phyloP scores from a whole-genome alignment of 2,113 vertebrate genomes.

The Castor canadensis region DNA sequence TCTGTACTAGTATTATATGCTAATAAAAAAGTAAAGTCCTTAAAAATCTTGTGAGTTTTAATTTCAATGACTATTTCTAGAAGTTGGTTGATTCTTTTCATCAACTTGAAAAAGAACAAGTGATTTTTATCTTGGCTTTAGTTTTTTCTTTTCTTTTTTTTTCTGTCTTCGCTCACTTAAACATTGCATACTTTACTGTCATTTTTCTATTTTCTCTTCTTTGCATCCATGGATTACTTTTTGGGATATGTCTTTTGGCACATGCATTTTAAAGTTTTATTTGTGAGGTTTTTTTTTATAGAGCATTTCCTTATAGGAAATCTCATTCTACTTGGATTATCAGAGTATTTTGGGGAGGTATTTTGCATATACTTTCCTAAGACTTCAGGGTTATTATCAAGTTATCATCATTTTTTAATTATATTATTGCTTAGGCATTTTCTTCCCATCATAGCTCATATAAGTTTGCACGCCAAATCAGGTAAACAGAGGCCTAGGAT shows the following conservation, averaged over 20 bases:
- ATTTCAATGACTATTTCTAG: background rate
- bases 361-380: too few relatives aligned
- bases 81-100: background rate
- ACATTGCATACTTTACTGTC: background rate
- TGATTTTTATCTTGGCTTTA: too few relatives aligned
- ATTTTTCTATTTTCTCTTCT: background rate
- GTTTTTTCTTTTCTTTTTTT: too few relatives aligned
- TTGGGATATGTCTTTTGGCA: background rate
- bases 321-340: background rate
- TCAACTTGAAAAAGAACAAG: background rate
- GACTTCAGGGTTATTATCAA: background rate
- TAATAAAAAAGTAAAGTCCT: too few relatives aligned
- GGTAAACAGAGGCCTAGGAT: background rate
- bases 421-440: background rate
- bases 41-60: background rate
- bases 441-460: background rate
- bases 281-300: background rate
- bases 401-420: too few relatives aligned
- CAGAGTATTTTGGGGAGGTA: background rate
- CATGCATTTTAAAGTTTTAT: background rate
- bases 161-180: background rate
- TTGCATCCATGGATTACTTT: too few relatives aligned
- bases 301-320: background rate
- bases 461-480: background rate
- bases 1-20: too few relatives aligned